Percentiles rank a stretch among this genome's conserved stretches.
phyloP scores from a whole-genome alignment of 2,797 vertebrate genomes.

The Schizopygopsis malacanthus region DNA sequence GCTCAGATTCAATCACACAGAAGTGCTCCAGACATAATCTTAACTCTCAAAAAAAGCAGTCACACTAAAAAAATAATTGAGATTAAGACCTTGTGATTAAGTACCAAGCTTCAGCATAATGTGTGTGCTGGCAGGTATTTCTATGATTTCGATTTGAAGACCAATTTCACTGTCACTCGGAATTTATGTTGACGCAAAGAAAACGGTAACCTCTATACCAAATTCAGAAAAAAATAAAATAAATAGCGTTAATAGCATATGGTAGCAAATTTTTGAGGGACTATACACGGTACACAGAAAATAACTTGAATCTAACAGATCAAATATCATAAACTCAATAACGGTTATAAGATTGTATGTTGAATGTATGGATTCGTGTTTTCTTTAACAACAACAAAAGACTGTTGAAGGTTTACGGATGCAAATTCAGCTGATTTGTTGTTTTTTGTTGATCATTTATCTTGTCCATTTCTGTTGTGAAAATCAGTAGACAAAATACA shows the following conservation, averaged over 20 bases:
- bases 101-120: conserved; percentile 10
- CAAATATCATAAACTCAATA: neutral
- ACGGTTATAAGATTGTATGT: neutral
- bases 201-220: neutral
- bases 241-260: neutral
- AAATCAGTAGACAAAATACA: conserved; percentile 9
- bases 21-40: conserved; percentile 1
- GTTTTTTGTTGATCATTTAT: neutral
- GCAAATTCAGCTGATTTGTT: neutral
- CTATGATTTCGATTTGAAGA: neutral
- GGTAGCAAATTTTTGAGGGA: neutral
- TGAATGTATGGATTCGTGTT: neutral
- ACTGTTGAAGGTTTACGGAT: neutral
- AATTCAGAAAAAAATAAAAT: neutral
- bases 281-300: neutral
- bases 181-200: neutral
- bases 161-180: neutral
- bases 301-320: neutral
- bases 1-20: neutral
- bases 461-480: conserved; percentile 5
- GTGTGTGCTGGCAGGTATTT: conserved; percentile 7
- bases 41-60: neutral
- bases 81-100: conserved; percentile 11
- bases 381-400: neutral
- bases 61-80: neutral